phyloP scores from a whole-genome alignment of 2,888 invertebrate species.

The Digitonthophagus gazella region DNA sequence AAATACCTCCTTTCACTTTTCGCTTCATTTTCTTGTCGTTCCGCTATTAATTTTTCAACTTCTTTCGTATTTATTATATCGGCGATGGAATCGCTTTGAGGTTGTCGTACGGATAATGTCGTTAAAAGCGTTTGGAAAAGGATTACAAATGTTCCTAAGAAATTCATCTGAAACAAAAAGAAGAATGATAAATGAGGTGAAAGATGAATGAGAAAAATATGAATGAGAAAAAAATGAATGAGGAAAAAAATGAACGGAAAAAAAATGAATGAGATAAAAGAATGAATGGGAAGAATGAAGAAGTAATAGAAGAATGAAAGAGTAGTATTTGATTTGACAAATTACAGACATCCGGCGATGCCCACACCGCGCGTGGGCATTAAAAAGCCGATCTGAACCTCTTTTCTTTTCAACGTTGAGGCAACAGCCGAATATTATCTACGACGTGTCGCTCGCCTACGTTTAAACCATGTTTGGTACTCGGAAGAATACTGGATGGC shows the following conservation, averaged over 20 bases:
- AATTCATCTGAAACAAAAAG: slow-evolving; percentile 35
- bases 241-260: slow-evolving; percentile 29
- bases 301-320: neutral
- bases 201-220: neutral
- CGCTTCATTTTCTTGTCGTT: slow-evolving; percentile 46
- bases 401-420: neutral
- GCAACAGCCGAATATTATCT: slow-evolving; percentile 8
- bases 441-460: neutral
- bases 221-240: too few species aligned
- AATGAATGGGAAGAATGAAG: neutral
- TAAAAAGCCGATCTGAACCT: slow-evolving; percentile 9
- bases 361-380: slow-evolving; percentile 12
- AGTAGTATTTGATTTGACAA: slow-evolving; percentile 4
- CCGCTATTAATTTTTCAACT: slow-evolving; percentile 58
- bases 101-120: slow-evolving; percentile 28
- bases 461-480: neutral
- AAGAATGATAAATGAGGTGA: slow-evolving; percentile 10
- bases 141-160: slow-evolving; percentile 27
- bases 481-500: neutral
- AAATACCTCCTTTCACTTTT: slow-evolving; percentile 54
- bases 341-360: slow-evolving; percentile 11
- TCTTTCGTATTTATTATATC: slow-evolving; percentile 63
- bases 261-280: neutral
- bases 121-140: slow-evolving; percentile 27
- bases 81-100: slow-evolving; percentile 55